A percentile compares a stretch with the other conserved stretches of the same genome.
Conservation (phyloP, 2,113 vertebrate genomes). For the Lamprotornis superbus region DNA sequence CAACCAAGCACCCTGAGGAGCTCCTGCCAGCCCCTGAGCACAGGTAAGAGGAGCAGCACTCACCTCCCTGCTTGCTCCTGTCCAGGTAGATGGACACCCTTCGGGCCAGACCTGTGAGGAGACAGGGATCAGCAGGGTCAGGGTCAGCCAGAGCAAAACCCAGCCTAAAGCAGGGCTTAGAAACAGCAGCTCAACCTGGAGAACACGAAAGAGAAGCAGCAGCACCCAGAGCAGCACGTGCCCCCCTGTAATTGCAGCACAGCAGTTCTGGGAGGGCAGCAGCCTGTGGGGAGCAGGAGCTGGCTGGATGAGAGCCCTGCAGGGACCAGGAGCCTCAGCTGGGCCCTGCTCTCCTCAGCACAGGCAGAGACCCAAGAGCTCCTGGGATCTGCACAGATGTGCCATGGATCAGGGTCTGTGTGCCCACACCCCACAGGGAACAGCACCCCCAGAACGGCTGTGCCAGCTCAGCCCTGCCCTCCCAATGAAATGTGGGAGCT, state of each 20-base stretch:
- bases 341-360: not conserved
- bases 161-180: not conserved
- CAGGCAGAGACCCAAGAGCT: not conserved
- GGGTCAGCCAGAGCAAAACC: constrained; percentile 49
- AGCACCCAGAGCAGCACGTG: not conserved
- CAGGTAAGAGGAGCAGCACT: constrained; percentile 69
- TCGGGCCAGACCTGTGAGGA: constrained; percentile 86
- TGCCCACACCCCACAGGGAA: not conserved
- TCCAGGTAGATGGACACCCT: constrained; percentile 92
- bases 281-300: not conserved
- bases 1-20: not conserved
- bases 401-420: not conserved
- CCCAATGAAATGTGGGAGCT: accelerated
- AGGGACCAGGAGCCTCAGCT: not conserved
- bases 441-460: accelerated
- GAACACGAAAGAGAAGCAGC: not conserved
- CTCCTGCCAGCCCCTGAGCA: not conserved
- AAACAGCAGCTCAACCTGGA: not conserved
- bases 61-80: constrained; percentile 92
- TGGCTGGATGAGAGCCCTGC: not conserved
- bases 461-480: not conserved
- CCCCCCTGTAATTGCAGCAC: not conserved
- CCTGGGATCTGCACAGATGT: not conserved
- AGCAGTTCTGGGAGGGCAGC: not conserved
- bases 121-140: constrained; percentile 43